These are phyloP conservation scores for Otocyon megalotis DNA, from an alignment of 2,113 vertebrate species.

Conservation along the genomic window DNA sequence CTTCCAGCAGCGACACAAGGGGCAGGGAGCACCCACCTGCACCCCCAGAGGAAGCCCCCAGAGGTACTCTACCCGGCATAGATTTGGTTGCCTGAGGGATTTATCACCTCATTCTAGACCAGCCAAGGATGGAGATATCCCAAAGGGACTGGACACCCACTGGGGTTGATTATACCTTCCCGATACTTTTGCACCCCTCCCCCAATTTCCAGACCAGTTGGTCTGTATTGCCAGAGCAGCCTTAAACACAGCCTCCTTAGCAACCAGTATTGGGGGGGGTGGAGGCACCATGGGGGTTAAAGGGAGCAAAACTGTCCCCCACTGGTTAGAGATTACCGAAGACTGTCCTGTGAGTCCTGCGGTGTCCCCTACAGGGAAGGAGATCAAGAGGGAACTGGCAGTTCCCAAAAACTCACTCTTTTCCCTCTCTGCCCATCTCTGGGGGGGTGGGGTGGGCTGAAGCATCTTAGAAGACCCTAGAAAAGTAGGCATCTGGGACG, in stretches of 20 bases:
- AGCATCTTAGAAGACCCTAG: not conserved
- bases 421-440: not conserved
- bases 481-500: not conserved
- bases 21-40: not conserved
- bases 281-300: accelerated
- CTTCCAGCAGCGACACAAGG: not conserved
- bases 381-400: not conserved
- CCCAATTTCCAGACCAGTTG: not conserved
- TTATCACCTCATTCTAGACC: not conserved
- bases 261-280: not conserved
- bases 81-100: not conserved
- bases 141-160: not conserved
- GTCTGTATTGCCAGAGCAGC: not conserved
- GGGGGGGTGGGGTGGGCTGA: accelerated
- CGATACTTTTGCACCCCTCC: not conserved
- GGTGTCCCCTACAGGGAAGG: accelerated
- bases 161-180: not conserved
- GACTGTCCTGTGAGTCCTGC: not conserved
- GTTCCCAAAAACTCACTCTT: not conserved
- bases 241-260: not conserved
- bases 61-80: accelerated
- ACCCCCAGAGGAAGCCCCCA: not conserved
- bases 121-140: not conserved
- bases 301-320: not conserved
- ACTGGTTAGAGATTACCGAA: not conserved